Conservation (phyloP, 64 coral and sea anemone genomes). For the Platygyra sinensis region DNA sequence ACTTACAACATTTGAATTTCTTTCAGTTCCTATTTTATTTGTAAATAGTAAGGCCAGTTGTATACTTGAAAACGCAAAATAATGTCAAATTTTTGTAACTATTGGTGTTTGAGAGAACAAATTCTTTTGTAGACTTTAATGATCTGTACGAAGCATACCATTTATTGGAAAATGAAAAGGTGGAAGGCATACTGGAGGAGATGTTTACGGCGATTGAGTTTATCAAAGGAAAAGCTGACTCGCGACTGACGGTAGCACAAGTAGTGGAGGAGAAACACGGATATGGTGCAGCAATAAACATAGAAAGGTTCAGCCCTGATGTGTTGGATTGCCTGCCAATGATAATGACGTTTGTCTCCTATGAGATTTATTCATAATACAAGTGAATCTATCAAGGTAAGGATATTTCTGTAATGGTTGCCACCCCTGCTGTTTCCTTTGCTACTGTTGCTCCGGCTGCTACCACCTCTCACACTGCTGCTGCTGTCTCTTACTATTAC, state of each 20-base stretch:
- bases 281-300: background rate
- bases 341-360: background rate
- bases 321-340: background rate
- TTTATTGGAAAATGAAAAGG: background rate
- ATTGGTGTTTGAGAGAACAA: background rate
- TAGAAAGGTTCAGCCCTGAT: background rate
- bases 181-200: constrained; percentile 30
- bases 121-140: background rate
- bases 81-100: too few relatives aligned
- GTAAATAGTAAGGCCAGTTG: too few relatives aligned
- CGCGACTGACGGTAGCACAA: background rate
- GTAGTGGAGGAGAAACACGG: background rate
- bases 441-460: too few relatives aligned
- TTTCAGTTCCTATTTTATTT: too few relatives aligned
- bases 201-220: constrained; percentile 6
- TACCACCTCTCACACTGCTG: too few relatives aligned
- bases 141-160: background rate
- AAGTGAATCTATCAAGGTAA: background rate
- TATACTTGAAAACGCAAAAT: too few relatives aligned
- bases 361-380: background rate
- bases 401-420: too few relatives aligned
- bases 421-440: too few relatives aligned
- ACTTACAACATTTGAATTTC: too few relatives aligned
- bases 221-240: background rate
- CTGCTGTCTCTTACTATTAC: too few relatives aligned